Conservation (phyloP, 2,888 invertebrate species). For the Heliconius cydno region DNA sequence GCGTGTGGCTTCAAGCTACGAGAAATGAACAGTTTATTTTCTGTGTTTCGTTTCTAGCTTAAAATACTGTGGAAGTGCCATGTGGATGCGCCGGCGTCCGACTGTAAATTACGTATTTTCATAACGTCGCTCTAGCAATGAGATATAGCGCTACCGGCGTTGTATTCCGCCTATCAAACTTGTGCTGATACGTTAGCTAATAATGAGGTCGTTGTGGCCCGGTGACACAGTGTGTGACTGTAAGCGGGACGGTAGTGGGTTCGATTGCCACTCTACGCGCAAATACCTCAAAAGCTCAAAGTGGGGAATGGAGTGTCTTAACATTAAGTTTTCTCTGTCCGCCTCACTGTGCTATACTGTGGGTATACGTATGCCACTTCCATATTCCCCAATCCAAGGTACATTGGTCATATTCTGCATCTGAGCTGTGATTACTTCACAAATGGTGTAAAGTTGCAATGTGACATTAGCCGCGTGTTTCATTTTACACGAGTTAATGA, state of each 20-base stretch:
- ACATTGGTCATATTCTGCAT: conserved; percentile 28
- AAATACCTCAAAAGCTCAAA: no score
- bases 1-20: conserved; percentile 23
- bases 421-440: conserved; percentile 19
- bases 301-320: no score
- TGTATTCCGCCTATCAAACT: background rate
- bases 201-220: no score
- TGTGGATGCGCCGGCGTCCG: background rate
- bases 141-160: background rate
- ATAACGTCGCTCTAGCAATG: background rate
- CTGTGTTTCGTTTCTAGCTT: background rate
- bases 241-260: background rate
- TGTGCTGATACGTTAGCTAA: background rate
- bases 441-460: conserved; percentile 25
- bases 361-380: background rate
- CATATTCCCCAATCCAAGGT: background rate
- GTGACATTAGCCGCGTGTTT: conserved; percentile 10
- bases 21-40: conserved; percentile 17
- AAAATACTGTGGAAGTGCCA: background rate
- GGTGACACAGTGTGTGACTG: background rate
- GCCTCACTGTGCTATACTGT: no score
- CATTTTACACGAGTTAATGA: conserved; percentile 15
- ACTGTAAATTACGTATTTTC: background rate
- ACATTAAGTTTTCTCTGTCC: no score
- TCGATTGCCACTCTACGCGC: background rate